phyloP scores from a whole-genome alignment of 1,140 invertebrate species.

The Zelostemma sp. region DNA sequence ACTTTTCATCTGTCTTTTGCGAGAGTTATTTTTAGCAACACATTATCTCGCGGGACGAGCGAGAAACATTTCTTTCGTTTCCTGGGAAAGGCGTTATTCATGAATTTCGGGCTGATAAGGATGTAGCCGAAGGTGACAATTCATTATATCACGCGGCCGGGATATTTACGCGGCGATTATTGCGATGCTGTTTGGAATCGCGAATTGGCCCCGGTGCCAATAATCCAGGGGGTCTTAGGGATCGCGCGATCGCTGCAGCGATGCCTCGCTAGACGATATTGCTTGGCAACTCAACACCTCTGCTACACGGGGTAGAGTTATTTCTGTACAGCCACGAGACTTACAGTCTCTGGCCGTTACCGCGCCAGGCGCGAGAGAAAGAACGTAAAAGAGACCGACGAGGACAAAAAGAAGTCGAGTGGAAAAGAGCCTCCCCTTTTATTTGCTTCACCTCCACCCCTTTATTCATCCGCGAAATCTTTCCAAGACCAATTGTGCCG shows the following conservation, averaged over 20 bases:
- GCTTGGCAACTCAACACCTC: slow-evolving; percentile 25
- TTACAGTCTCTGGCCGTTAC: slow-evolving; percentile 6
- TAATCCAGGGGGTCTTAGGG: slow-evolving; percentile 3
- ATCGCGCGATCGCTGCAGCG: slow-evolving; percentile 14
- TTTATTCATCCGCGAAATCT: no score
- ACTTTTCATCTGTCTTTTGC: no score
- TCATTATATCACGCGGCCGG: not conserved
- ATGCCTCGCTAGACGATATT: slow-evolving; percentile 9
- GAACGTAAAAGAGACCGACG: not conserved
- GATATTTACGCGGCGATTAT: not conserved
- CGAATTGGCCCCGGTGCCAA: slow-evolving; percentile 3
- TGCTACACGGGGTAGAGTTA: slow-evolving; percentile 23
- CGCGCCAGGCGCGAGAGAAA: slow-evolving; percentile 14
- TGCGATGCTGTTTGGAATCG: not conserved
- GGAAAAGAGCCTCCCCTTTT: no score
- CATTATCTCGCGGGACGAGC: no score
- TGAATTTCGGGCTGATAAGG: no score
- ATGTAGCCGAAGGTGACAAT: not conserved
- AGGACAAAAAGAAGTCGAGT: not conserved
- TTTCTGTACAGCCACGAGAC: slow-evolving; percentile 31
- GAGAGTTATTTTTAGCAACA: no score
- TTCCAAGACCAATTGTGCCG: no score
- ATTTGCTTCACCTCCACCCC: no score
- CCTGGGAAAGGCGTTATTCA: no score
- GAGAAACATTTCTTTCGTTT: no score